Percentiles rank a stretch among this genome's conserved stretches.
phyloP scores from a whole-genome alignment of 2,797 vertebrate species.

The Coregonus sp. region DNA sequence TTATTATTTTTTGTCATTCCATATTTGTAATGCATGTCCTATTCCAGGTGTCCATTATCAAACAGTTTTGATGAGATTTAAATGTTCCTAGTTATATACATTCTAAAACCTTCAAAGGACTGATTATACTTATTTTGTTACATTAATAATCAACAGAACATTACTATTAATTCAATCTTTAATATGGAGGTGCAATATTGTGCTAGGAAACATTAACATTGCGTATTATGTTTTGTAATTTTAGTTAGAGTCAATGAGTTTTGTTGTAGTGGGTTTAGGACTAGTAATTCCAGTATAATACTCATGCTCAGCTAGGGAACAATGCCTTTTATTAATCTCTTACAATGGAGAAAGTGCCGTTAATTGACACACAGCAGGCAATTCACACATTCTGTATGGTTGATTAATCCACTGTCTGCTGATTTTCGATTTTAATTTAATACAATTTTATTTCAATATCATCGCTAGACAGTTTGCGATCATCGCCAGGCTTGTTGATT shows the following conservation, averaged over 20 bases:
- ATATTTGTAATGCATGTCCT: background rate
- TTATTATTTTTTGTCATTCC: background rate
- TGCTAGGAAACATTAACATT: background rate
- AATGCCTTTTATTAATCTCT: slow-evolving; percentile 19
- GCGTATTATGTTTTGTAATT: background rate
- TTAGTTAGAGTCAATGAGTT: background rate
- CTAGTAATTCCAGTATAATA: slow-evolving; percentile 6
- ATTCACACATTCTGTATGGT: background rate
- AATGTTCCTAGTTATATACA: background rate
- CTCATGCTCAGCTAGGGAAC: slow-evolving; percentile 20
- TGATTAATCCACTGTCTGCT: background rate
- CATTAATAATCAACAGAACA: background rate
- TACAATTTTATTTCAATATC: background rate
- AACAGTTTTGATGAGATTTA: background rate
- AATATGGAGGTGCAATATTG: background rate
- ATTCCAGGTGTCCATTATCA: background rate
- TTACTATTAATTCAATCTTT: background rate
- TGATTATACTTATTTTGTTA: background rate
- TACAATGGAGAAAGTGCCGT: background rate
- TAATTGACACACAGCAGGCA: background rate
- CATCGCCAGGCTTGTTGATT: background rate
- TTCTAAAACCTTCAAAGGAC: no score
- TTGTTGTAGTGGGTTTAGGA: slow-evolving; percentile 23
- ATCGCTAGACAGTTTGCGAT: background rate
- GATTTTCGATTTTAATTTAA: background rate